These are phyloP conservation scores for Micrastur ruficollis DNA, from an alignment of 2,797 vertebrate species.

Conservation along the genomic window DNA sequence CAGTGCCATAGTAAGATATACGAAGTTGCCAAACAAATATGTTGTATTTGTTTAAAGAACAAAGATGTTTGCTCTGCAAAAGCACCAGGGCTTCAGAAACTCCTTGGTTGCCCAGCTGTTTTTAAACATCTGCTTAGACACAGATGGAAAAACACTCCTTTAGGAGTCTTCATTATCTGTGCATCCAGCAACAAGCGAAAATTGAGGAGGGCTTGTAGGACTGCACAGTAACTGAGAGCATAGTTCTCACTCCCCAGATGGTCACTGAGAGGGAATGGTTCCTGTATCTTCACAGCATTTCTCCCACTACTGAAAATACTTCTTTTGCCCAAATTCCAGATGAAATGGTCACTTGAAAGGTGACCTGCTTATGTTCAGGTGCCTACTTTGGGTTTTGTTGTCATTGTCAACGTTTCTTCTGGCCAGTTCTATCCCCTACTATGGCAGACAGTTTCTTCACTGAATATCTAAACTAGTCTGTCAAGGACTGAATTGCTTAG, in stretches of 20 bases:
- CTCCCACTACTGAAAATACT: background rate
- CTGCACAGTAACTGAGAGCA: background rate
- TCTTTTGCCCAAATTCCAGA: background rate
- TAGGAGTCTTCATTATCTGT: conserved; percentile 31
- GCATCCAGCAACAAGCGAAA: background rate
- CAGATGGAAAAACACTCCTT: conserved; percentile 40
- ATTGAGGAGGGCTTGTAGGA: background rate
- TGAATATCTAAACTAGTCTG: background rate
- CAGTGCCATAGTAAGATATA: background rate
- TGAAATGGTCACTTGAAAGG: background rate
- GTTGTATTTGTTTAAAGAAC: background rate
- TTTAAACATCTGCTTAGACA: conserved; percentile 31
- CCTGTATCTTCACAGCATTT: background rate
- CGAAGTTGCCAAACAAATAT: background rate
- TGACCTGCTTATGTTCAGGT: background rate
- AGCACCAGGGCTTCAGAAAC: background rate
- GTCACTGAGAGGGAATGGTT: background rate
- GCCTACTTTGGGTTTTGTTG: background rate
- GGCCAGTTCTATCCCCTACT: background rate
- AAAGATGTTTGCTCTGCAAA: background rate
- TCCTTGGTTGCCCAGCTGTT: background rate
- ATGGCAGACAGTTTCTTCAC: background rate
- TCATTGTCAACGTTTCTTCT: background rate
- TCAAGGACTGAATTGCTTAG: background rate
- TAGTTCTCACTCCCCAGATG: background rate